These are phyloP conservation scores for Oncorhynchus mykiss DNA, from an alignment of 2,113 vertebrate species.

Conservation along the genomic window DNA sequence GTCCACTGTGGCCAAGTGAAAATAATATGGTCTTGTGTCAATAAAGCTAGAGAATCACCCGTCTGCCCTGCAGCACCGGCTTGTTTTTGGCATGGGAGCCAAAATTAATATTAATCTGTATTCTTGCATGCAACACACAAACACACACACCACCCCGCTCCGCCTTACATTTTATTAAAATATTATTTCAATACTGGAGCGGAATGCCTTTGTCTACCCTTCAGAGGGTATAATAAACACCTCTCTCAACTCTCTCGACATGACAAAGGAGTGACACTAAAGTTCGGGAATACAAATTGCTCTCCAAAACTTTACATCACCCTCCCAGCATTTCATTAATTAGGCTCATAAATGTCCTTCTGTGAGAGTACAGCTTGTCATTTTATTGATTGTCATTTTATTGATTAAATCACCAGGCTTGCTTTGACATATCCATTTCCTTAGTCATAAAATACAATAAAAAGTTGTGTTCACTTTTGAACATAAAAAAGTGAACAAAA, in stretches of 20 bases:
- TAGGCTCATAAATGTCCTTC: constrained; percentile 18
- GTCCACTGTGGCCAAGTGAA: constrained; percentile 47
- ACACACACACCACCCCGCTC: neutral
- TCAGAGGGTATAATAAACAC: constrained; percentile 9
- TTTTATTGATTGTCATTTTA: constrained; percentile 24
- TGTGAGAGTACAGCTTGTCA: constrained; percentile 4
- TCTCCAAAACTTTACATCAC: constrained; percentile 34
- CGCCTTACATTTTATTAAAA: neutral
- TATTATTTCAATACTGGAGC: neutral
- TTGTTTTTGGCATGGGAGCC: constrained; percentile 44
- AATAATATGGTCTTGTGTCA: constrained; percentile 61
- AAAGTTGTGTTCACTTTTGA: neutral
- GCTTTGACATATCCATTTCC: constrained; percentile 20
- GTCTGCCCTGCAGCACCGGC: constrained; percentile 39
- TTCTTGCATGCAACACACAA: neutral
- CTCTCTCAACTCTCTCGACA: constrained; percentile 13
- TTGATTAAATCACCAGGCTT: constrained; percentile 31
- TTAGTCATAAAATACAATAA: constrained; percentile 12
- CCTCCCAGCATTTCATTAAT: constrained; percentile 34
- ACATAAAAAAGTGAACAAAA: neutral
- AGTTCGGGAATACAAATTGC: constrained; percentile 3
- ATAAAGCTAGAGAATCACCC: constrained; percentile 49
- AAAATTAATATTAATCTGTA: constrained; percentile 54
- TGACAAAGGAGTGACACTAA: constrained; percentile 25
- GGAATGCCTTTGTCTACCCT: constrained; percentile 34